Base-by-base conservation (phyloP, 2,797 vertebrate genomes). In the Lindbergichthys nudifrons region DNA sequence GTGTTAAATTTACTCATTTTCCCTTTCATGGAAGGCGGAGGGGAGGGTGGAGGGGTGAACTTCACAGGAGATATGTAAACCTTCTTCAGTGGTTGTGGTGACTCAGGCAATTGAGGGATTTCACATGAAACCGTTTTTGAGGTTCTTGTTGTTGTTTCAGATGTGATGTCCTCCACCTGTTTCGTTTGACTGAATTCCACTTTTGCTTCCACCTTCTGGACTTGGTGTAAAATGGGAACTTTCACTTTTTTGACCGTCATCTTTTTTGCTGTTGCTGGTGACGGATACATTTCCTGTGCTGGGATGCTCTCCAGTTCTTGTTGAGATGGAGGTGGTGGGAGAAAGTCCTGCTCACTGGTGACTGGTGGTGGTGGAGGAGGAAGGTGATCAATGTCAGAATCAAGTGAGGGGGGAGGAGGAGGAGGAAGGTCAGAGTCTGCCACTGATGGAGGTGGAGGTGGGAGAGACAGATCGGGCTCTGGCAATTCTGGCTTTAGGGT, bases 1-100 rank as follows among this genome's bases (percentile, higher is more conserved):
- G 97, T 98, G 90, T 93, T 96, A 87, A 97, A 98, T 95, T 95
- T 97, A 85, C 94, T 94, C 54, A 84, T 70, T 88, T 96, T 96
- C 10, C 92, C 93, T 88, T 88, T 95, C 84, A 82, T 89, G 70
- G 67, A 81, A 16, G 91, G 93, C 45, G 92, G 79, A 65, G 95
- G 94, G 50, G 91, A 93, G 50, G 95, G 92, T 39, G 96, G 92
- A 54, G 96, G 95, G 61, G 96, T 96, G 64, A 96, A 95, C 87
- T 82, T 96, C 48, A 94, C 65, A 1, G 95, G 94, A 48, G 94
- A 79, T 5, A 91, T 71, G 73, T 91, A 86, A 70, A 89, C 84
- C 82, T 91, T 95, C 90, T 88, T 92, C 60, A 68, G 69, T 68
- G 92, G 80, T 61, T 77, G 85, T 19, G 93, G 93, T 52, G 90